These are phyloP conservation scores for Poeciliopsis retropinna DNA, from an alignment of 2,113 vertebrate species.

Conservation along the genomic window DNA sequence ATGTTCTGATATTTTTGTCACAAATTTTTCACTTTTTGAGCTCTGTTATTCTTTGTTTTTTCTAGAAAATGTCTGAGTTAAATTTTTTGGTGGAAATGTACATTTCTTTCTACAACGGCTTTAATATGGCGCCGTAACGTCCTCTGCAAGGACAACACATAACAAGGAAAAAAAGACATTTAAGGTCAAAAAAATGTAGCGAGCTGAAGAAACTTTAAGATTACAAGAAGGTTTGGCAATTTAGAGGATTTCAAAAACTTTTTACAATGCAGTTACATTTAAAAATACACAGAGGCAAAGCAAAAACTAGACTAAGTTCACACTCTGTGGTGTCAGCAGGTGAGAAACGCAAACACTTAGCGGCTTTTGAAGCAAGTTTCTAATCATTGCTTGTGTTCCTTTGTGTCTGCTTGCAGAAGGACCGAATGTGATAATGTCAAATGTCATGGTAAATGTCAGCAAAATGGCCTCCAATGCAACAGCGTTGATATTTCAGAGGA, in stretches of 20 bases:
- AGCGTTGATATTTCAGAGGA: conserved; percentile 7
- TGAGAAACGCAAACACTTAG: neutral
- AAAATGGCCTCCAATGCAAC: conserved; percentile 12
- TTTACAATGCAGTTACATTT: neutral
- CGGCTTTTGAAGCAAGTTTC: neutral
- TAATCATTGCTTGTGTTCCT: conserved; percentile 15
- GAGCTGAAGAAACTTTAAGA: neutral
- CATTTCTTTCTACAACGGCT: too few species aligned
- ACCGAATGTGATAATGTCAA: conserved; percentile 52
- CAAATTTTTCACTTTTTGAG: too few species aligned
- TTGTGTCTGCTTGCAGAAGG: conserved; percentile 6
- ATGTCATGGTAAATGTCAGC: conserved; percentile 57
- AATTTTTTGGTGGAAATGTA: too few species aligned
- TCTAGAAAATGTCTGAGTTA: too few species aligned
- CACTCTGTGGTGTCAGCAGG: neutral
- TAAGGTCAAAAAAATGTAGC: neutral
- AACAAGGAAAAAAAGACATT: neutral
- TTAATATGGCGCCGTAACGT: too few species aligned
- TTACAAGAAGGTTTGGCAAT: neutral
- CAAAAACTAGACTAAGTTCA: neutral
- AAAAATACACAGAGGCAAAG: conserved; percentile 1
- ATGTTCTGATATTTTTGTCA: too few species aligned
- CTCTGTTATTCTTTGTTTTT: too few species aligned
- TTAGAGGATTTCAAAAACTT: neutral
- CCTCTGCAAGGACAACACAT: too few species aligned